A percentile compares a stretch with the other conserved stretches of the same genome.
Evolutionary conservation across 2,888 invertebrate species (phyloP).

Genomic region (Leptopilina drosophilae): DNA sequence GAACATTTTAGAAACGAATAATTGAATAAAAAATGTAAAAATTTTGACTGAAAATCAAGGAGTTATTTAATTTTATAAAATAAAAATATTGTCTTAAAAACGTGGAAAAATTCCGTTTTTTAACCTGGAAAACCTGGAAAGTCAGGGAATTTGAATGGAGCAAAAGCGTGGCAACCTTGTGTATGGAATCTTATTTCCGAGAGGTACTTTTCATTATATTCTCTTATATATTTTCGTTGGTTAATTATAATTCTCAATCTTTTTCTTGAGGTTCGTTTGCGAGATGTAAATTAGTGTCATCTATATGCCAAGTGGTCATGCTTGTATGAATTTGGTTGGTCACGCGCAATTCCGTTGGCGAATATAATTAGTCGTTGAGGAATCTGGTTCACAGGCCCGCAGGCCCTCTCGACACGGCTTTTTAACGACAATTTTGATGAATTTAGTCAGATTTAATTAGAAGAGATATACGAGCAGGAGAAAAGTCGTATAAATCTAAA

Average conservation of each 20-base stretch:
- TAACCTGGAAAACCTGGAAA: too few species aligned
- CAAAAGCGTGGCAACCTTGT: too few species aligned
- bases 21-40: too few species aligned
- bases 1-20: too few species aligned
- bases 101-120: too few species aligned
- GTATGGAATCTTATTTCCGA: neutral
- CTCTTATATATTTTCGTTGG: neutral
- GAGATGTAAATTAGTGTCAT: slow-evolving; percentile 28
- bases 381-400: slow-evolving; percentile 27
- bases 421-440: slow-evolving; percentile 69
- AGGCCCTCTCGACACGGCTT: slow-evolving; percentile 29
- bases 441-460: slow-evolving; percentile 72
- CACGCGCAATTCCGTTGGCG: slow-evolving; percentile 43
- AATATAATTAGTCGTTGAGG: slow-evolving; percentile 45
- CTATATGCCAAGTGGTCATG: slow-evolving; percentile 40
- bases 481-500: slow-evolving; percentile 45
- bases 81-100: too few species aligned
- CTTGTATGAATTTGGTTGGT: slow-evolving; percentile 49
- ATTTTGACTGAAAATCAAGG: too few species aligned
- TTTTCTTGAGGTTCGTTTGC: slow-evolving; percentile 12
- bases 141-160: too few species aligned
- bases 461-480: slow-evolving; percentile 59
- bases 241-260: neutral
- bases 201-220: neutral
- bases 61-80: too few species aligned